A percentile compares a stretch with the other conserved stretches of the same genome.
These are phyloP conservation scores for Champsocephalus esox DNA, from an alignment of 2,797 vertebrate species.

Conservation along the genomic window DNA sequence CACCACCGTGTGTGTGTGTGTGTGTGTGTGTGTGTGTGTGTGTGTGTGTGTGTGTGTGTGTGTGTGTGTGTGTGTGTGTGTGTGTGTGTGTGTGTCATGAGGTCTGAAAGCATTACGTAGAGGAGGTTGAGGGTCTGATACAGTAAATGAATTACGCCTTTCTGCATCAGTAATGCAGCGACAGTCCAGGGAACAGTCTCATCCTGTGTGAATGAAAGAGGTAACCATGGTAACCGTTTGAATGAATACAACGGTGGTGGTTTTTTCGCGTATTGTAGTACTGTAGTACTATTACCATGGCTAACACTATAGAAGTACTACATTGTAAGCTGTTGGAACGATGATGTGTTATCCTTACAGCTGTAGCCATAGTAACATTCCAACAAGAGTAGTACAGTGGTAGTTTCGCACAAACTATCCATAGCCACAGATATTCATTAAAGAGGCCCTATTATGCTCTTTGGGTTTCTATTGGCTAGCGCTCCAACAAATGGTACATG, in stretches of 20 bases:
- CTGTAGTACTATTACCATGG: neutral
- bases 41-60: neutral
- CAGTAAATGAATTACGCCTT: slow-evolving; percentile 4
- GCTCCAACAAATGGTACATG: too few species aligned
- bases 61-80: neutral
- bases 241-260: neutral
- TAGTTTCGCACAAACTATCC: too few species aligned
- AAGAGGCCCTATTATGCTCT: too few species aligned
- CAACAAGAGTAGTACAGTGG: neutral
- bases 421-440: too few species aligned
- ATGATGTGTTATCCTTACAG: neutral
- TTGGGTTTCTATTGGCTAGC: too few species aligned
- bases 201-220: neutral
- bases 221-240: slow-evolving; percentile 3
- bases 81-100: slow-evolving; percentile 4
- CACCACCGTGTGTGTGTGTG: neutral
- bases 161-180: slow-evolving; percentile 10
- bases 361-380: neutral
- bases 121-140: slow-evolving; percentile 9
- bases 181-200: neutral
- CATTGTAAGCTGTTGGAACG: neutral
- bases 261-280: neutral
- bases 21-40: neutral
- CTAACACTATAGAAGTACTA: neutral
- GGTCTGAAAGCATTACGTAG: slow-evolving; percentile 28